phyloP scores from a whole-genome alignment of 2,888 invertebrate genomes.

The Mythimna loreyi region DNA sequence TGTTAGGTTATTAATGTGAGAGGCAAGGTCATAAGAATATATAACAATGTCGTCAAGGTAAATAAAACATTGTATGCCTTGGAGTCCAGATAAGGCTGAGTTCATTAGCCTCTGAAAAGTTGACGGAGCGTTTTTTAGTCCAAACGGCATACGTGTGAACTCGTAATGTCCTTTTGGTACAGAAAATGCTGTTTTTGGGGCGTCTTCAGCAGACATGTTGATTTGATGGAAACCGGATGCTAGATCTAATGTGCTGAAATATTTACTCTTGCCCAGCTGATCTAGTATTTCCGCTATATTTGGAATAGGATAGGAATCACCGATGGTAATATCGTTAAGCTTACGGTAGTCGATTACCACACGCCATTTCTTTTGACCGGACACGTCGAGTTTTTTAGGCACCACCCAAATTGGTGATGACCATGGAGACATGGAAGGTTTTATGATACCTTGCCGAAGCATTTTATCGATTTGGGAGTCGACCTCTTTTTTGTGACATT shows the following conservation, averaged over 20 bases:
- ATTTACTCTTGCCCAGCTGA: background rate
- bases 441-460: constrained; percentile 1
- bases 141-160: too few species aligned
- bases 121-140: background rate
- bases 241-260: background rate
- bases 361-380: background rate
- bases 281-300: constrained; percentile 3
- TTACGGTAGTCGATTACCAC: background rate
- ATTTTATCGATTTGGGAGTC: constrained; percentile 8
- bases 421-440: constrained; percentile 1
- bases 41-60: too few species aligned
- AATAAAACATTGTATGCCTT: too few species aligned
- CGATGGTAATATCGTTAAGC: background rate
- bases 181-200: background rate
- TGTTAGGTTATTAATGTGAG: too few species aligned
- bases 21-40: too few species aligned
- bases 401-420: constrained; percentile 2
- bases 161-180: too few species aligned
- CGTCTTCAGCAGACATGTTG: background rate
- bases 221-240: background rate
- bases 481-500: background rate
- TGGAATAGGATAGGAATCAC: background rate
- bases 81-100: background rate
- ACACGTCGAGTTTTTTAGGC: background rate
- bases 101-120: background rate